Evolutionary conservation across 2,888 invertebrate species (phyloP).

Genomic region (Limnephilus auricula): DNA sequence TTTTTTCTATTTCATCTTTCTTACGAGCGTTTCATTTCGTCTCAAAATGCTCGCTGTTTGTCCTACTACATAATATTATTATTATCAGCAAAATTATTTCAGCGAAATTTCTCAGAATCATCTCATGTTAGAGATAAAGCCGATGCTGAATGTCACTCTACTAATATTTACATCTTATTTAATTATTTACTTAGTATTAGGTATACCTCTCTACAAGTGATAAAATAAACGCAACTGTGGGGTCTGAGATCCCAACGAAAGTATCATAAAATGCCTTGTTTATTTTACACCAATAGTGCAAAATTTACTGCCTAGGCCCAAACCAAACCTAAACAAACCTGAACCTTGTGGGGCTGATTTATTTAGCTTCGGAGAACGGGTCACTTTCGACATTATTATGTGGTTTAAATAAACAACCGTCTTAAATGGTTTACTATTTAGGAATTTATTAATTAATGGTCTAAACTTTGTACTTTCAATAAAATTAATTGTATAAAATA

Average conservation of each 20-base stretch:
- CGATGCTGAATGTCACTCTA: neutral
- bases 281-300: conserved; percentile 11
- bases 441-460: no score
- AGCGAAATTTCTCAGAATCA: neutral
- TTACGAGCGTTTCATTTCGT: neutral
- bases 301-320: conserved; percentile 1
- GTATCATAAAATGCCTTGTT: neutral
- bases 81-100: neutral
- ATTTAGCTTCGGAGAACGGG: neutral
- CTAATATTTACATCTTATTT: conserved; percentile 14
- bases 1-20: neutral
- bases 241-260: neutral
- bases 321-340: conserved; percentile 30
- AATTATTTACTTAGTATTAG: neutral
- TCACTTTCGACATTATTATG: neutral
- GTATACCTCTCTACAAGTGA: neutral
- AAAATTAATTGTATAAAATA: no score
- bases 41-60: neutral
- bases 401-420: neutral
- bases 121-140: neutral
- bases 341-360: neutral
- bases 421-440: neutral
- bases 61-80: no score
- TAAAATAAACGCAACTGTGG: neutral
- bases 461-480: no score